Percentiles rank a stretch among this genome's conserved stretches.
Conservation (phyloP, 2,113 vertebrate species). For the Cynoglossus semilaevis region DNA sequence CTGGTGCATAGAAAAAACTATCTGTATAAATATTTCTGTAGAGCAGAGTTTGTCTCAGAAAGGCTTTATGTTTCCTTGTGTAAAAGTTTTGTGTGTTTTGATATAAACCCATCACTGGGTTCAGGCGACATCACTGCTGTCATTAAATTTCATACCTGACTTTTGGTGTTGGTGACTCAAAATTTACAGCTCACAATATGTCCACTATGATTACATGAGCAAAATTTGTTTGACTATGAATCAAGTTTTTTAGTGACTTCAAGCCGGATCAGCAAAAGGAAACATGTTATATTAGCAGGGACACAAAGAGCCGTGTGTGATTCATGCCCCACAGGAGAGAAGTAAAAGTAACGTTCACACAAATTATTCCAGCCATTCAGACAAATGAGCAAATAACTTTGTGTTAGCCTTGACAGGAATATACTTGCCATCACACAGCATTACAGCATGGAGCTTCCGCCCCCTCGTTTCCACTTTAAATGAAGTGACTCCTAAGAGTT, state of each 20-base stretch:
- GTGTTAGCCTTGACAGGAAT: constrained; percentile 63
- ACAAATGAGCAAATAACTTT: constrained; percentile 69
- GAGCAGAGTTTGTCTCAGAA: not conserved
- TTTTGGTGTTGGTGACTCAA: constrained; percentile 6
- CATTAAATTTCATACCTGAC: constrained; percentile 16
- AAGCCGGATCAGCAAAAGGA: constrained; percentile 56
- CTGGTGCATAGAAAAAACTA: constrained; percentile 4
- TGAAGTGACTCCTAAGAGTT: constrained; percentile 61
- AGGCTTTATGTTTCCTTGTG: not conserved
- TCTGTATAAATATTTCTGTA: not conserved
- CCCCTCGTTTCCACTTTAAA: constrained; percentile 56
- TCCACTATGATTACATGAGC: constrained; percentile 39
- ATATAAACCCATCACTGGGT: not conserved
- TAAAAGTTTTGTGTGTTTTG: too few relatives aligned
- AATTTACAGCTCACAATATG: constrained; percentile 35
- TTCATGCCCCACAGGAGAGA: constrained; percentile 66
- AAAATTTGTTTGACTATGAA: constrained; percentile 57
- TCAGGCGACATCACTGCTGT: constrained; percentile 18
- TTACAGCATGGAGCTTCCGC: constrained; percentile 38
- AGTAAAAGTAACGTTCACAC: constrained; percentile 67
- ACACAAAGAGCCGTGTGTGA: constrained; percentile 63
- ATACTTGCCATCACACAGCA: constrained; percentile 49
- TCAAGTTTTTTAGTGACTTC: constrained; percentile 51
- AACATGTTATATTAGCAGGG: constrained; percentile 47
- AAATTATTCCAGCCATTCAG: constrained; percentile 69